Percentiles rank a stretch among this genome's conserved stretches.
Evolutionary conservation across 2,888 invertebrate species (phyloP).

Genomic region (Mactromeris polynyma): DNA sequence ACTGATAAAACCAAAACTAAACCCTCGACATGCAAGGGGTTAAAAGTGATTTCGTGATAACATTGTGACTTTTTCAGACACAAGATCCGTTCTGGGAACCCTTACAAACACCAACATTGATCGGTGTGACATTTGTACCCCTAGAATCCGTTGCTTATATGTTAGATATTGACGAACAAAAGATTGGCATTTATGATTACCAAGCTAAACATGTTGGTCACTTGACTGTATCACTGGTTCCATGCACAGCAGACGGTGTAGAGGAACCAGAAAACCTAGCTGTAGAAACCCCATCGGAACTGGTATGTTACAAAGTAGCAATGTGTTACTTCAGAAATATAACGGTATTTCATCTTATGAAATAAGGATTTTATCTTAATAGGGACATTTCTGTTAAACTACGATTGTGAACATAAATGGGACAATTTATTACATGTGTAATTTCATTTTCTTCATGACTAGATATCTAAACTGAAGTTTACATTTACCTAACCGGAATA

Average conservation of each 20-base stretch:
- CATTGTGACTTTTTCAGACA: slow-evolving; percentile 24
- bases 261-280: slow-evolving; percentile 50
- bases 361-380: no score
- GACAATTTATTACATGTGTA: no score
- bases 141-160: slow-evolving; percentile 61
- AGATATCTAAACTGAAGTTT: no score
- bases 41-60: no score
- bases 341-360: no score
- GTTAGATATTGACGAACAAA: slow-evolving; percentile 61
- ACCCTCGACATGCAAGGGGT: no score
- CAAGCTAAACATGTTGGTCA: slow-evolving; percentile 53
- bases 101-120: slow-evolving; percentile 58
- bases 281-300: slow-evolving; percentile 58
- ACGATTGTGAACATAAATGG: no score
- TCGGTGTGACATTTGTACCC: slow-evolving; percentile 56
- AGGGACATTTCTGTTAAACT: no score
- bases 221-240: slow-evolving; percentile 51
- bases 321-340: no score
- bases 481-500: no score
- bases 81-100: slow-evolving; percentile 68
- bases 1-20: no score
- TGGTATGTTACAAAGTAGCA: slow-evolving; percentile 30
- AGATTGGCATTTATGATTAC: slow-evolving; percentile 64
- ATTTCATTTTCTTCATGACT: no score
- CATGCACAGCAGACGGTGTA: slow-evolving; percentile 40